phyloP scores from a whole-genome alignment of 2,113 vertebrate genomes.

The Pandion haliaetus region DNA sequence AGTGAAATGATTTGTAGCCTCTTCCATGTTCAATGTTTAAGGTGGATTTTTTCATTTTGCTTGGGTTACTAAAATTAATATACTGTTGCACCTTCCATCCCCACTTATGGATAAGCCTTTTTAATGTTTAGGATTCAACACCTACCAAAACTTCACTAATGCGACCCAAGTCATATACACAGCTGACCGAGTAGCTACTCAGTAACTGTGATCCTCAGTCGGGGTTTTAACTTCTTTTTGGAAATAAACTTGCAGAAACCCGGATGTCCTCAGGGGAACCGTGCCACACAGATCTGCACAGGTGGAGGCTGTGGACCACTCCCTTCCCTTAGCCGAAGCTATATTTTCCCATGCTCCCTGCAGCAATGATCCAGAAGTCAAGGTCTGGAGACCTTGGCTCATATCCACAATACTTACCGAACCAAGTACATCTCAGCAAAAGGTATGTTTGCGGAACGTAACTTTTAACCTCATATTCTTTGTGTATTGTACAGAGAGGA shows the following conservation, averaged over 20 bases:
- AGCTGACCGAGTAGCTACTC: neutral
- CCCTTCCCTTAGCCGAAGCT: neutral
- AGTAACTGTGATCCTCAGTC: neutral
- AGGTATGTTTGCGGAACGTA: conserved; percentile 5
- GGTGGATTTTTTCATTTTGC: neutral
- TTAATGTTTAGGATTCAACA: neutral
- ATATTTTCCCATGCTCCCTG: neutral
- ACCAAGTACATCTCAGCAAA: neutral
- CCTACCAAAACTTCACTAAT: neutral
- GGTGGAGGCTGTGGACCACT: neutral
- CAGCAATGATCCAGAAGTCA: neutral
- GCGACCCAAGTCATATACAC: rapidly evolving
- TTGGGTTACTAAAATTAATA: neutral
- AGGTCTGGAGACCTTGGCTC: neutral
- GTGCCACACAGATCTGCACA: neutral
- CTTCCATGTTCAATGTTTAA: neutral
- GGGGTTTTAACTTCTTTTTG: neutral
- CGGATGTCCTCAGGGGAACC: neutral
- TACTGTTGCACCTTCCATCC: neutral
- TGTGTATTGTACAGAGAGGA: neutral
- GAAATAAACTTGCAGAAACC: neutral
- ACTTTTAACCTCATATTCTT: neutral
- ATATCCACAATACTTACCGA: neutral
- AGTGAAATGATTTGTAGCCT: neutral
- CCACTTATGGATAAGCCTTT: rapidly evolving